These are phyloP conservation scores for Leptodactylus fallax DNA, from an alignment of 2,797 vertebrate genomes.

Conservation along the genomic window DNA sequence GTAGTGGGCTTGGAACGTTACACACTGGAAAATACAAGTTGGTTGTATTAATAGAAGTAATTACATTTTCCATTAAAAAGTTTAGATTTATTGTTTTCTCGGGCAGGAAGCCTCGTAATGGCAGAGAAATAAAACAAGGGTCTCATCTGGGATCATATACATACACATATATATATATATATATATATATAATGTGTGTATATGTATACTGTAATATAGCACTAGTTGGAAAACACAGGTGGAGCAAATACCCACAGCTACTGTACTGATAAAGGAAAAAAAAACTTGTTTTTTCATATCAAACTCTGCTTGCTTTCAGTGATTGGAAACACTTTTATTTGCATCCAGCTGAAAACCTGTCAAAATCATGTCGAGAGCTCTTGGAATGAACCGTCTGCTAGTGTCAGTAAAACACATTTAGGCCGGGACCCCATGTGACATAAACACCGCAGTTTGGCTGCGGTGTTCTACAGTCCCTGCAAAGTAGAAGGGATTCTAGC, in stretches of 20 bases:
- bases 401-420: too few species aligned
- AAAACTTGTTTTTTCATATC: background rate
- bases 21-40: conserved; percentile 45
- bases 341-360: background rate
- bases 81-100: conserved; percentile 37
- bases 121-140: background rate
- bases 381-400: background rate
- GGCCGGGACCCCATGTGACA: too few species aligned
- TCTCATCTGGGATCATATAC: conserved; percentile 1
- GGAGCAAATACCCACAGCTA: background rate
- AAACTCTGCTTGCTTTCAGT: background rate
- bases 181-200: too few species aligned
- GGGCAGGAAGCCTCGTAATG: conserved; percentile 24
- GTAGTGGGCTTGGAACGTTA: conserved; percentile 23
- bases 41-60: conserved; percentile 37
- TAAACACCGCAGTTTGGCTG: too few species aligned
- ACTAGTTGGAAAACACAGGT: background rate
- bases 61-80: conserved; percentile 29
- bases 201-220: too few species aligned
- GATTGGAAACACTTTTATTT: background rate
- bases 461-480: too few species aligned
- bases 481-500: too few species aligned
- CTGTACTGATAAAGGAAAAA: background rate
- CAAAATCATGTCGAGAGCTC: background rate
- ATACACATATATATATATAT: too few species aligned